These are phyloP conservation scores for Diorhabda carinulata DNA, from an alignment of 1,140 invertebrate species.

Conservation along the genomic window DNA sequence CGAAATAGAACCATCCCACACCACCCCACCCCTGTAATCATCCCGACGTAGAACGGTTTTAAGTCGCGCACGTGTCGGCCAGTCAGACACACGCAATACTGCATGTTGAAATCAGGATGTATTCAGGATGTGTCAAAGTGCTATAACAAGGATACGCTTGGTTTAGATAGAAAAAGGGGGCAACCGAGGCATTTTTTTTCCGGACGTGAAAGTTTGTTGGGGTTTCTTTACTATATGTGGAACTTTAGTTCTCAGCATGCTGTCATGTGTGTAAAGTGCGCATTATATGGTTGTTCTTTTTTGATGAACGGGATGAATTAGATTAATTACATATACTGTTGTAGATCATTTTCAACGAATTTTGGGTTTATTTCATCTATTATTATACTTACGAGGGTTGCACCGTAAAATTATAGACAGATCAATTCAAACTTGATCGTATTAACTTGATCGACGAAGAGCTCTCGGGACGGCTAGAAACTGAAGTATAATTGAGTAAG, in stretches of 20 bases:
- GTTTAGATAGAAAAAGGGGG: neutral
- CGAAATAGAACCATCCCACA: too few species aligned
- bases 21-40: too few species aligned
- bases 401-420: too few species aligned
- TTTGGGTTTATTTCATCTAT: too few species aligned
- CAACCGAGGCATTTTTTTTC: neutral
- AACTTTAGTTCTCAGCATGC: neutral
- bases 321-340: too few species aligned
- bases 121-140: constrained; percentile 2
- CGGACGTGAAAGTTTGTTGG: neutral
- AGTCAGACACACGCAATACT: neutral
- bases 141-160: constrained; percentile 2
- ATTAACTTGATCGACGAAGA: too few species aligned
- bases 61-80: neutral
- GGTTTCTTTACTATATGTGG: neutral
- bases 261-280: neutral
- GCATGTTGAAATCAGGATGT: neutral
- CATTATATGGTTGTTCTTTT: neutral
- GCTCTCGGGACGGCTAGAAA: too few species aligned
- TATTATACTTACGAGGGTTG: too few species aligned
- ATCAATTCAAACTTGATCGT: too few species aligned
- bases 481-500: too few species aligned
- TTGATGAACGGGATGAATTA: too few species aligned
- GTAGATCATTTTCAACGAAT: too few species aligned
- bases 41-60: neutral